Base-by-base conservation (phyloP, 1,140 invertebrate species). In the Sycophila sp. region DNA sequence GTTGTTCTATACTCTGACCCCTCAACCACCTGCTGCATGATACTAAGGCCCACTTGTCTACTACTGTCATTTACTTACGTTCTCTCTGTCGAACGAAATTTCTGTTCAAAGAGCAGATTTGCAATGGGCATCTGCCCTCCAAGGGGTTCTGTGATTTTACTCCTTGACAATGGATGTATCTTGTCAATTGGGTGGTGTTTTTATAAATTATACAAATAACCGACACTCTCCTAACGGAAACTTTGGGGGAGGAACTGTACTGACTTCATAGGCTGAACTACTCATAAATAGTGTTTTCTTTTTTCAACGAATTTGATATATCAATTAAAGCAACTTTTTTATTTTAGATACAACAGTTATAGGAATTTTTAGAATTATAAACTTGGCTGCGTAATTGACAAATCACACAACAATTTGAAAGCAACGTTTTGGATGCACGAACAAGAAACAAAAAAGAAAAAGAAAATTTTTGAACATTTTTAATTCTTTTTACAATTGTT, bases 1-100 rank as follows among this genome's bases (percentile, higher is more conserved):
- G 91, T 82, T 93, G 92, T 88, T 88, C 88, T 80, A 81, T 93
- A 85, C 92, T 93, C 87, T 93, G 92, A 93, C 91, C 89, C 87
- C 72, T 73, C 76, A 82, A 83, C 71, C 60, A 74, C 69, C 58
- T 66, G 63, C 64, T 65, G 80, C 69, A 77, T 42, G 75, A 78
- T 62, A 74, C 75, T 75, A 78, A 83, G 74, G 75, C 77, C 72
- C 77, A 78, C 73, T 75, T 80, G 77, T 83, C 71, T 79, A 81
- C 77, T 76, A 76, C 77, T 78, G 72, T 75, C 72, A 70, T 78
- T 72, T 71, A 76, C 70, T 82, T 81, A 79, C 76, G 74, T 82
- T 83, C 76, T 80, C 80, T 80, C 79, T 74, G 77, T 80, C 76
- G 78, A 76, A 81, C 78, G 75, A 78, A 81, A 80, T 76, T 77